Base-by-base conservation (phyloP, 2,888 invertebrate genomes). In the Himalopsyche japonica region DNA sequence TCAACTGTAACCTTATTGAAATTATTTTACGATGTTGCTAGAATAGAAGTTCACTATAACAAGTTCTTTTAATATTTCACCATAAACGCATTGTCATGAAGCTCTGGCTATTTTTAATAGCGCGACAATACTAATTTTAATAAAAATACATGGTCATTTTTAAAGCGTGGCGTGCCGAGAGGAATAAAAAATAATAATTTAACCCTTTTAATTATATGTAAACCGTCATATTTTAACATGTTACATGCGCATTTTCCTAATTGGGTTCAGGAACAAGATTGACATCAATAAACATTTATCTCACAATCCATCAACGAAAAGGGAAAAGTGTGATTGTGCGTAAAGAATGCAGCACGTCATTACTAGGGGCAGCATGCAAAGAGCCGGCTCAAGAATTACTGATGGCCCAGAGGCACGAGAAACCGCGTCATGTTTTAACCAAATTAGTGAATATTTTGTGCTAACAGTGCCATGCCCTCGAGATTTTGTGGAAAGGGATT, bases 311-410 rank as follows among this genome's bases (percentile, higher is more conserved):
- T 37, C 48, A 30, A 79, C 37, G 30, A 27, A 79, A 79, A 79
- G 20, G 20, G 12, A 48, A 81, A 57, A 32, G 79, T 47, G 49
- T 76, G 86, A 82, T 84, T 86, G 81, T 85, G 83, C 76, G 84
- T 57, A 81, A 77, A 86, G 86, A 86, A 86, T 86, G 86, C 83
- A 79, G 80, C 85, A 81, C 79, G 76, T 86, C 83, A 83, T 86
- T 85, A 83, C 70, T 20, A 43, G 20, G 76, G 82, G 76, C 81
- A 83, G 83, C 83, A 83, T 80, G 85, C 34, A 20, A 83, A 70
- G 34, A 76, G 34, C 57, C 76, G 47, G 57, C 43, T 43, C 43
- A 43, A 15, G 15, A 24, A 27, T 70, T 70, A 70, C 70, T 70
- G 70, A 70, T 70, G 70, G 70, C 70, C 70, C 15, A 70, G 70